Evolutionary conservation across 2,113 vertebrate genomes (phyloP), one percentile per base, ranked within the genome.

Genomic region (Dolichallabes microphthalmus): DNA sequence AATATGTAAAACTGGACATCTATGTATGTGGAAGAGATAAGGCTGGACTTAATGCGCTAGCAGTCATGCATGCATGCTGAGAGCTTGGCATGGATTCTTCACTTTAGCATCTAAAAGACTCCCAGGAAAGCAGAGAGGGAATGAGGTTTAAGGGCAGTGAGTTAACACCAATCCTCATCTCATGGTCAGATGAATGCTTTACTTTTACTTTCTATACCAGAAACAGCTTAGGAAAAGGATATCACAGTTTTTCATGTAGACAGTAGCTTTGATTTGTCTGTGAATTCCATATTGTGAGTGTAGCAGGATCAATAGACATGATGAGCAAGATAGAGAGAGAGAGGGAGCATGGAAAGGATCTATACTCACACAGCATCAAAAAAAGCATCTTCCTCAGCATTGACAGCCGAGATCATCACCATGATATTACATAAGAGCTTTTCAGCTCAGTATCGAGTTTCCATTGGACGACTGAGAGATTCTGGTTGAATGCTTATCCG

Each of bases 171-270:
- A 92, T 90, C 88, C 13, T 35, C 82, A 79, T 91, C 91, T 93
- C 93, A 91, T 91, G 95, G 94, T 94, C 94, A 20, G 68, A 22
- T 35, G 68, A 69, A 35, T 39, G 32, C 69, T 20, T 71, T 35
- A 71, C 27, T 32, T 19, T 69, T 19, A 6, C 4, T 10, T 2
- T 19, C 27, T 45, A 45, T 11, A 45, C 7, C 68, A 71, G 32
- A 71, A 39, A 71, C 45, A 71, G 3, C 69, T 71, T 35, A 35
- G 30, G 0, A 7, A 19, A 15, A 69, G 30, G 66, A 71, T 71
- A 71, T 71, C 30, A 19, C 27, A 17, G n/a, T 19, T 45, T 11
- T 45, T 22, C 19, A 22, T 10, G 35, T 45, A 39, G 68, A 71
- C 68, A 71, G 32, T 35, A 39, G 32, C 64, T 68, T 35, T 32